A percentile compares a stretch with the other conserved stretches of the same genome.
Evolutionary conservation across 1,140 invertebrate species (phyloP).

Genomic region (Probaryconus sp.): DNA sequence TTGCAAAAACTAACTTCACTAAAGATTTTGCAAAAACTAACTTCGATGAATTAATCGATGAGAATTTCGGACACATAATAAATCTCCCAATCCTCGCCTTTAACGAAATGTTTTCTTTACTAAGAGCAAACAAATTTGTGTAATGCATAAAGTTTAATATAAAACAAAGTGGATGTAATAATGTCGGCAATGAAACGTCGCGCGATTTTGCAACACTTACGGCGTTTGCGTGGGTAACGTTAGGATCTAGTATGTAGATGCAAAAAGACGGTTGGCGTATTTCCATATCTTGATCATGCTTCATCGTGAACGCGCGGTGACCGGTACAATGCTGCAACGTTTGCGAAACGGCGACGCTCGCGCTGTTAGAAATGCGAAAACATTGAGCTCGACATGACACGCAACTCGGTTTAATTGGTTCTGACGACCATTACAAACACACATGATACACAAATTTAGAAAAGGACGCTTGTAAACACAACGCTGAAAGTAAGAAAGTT

Average conservation of each 20-base stretch:
- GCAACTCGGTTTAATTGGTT: slow-evolving; percentile 61
- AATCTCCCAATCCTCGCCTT: too few relatives aligned
- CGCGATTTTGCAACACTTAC: slow-evolving; percentile 59
- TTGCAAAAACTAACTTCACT: too few relatives aligned
- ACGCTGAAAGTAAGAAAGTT: slow-evolving; percentile 41
- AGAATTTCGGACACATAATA: too few relatives aligned
- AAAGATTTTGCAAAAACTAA: too few relatives aligned
- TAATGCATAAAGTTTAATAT: slow-evolving; percentile 33
- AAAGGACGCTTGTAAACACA: slow-evolving; percentile 44
- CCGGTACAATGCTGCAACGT: slow-evolving; percentile 59
- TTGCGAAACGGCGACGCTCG: slow-evolving; percentile 58
- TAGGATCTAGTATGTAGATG: slow-evolving; percentile 58
- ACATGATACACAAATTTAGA: slow-evolving; percentile 54
- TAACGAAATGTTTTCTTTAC: too few relatives aligned
- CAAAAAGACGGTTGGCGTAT: slow-evolving; percentile 62
- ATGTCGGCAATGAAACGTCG: slow-evolving; percentile 53
- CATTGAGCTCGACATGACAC: slow-evolving; percentile 58
- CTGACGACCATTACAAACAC: slow-evolving; percentile 55
- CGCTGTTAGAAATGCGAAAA: slow-evolving; percentile 61
- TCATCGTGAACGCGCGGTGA: slow-evolving; percentile 62
- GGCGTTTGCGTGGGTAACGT: slow-evolving; percentile 59
- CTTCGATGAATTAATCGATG: too few relatives aligned
- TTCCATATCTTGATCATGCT: slow-evolving; percentile 65
- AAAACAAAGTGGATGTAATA: slow-evolving; percentile 40
- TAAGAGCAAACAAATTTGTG: too few relatives aligned